Percentiles rank a stretch among this genome's conserved stretches.
These are phyloP conservation scores for Muscidifurax raptorellus DNA, from an alignment of 1,140 invertebrate genomes.

Conservation along the genomic window DNA sequence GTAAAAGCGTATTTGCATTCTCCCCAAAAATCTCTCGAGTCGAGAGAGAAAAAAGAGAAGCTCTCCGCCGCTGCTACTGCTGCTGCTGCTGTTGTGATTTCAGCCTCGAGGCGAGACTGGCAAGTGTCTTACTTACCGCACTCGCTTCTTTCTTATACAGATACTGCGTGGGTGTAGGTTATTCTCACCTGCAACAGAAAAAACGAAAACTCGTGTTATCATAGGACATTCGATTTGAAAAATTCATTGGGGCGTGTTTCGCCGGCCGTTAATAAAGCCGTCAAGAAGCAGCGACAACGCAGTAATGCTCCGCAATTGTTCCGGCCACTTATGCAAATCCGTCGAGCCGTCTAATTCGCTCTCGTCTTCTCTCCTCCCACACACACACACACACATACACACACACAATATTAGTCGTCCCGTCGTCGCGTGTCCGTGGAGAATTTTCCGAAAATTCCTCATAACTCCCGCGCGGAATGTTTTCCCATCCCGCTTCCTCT, in stretches of 20 bases:
- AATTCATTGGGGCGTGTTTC: background rate
- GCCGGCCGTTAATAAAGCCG: conserved; percentile 1
- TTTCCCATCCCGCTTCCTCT: background rate
- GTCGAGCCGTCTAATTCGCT: conserved; percentile 37
- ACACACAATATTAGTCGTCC: background rate
- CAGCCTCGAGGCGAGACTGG: conserved; percentile 38
- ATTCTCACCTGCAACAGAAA: conserved; percentile 25
- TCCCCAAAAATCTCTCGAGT: conserved; percentile 9
- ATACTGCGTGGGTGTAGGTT: background rate
- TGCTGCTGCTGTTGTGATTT: conserved; percentile 32
- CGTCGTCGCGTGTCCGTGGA: background rate
- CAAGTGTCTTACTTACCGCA: conserved; percentile 47
- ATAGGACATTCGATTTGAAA: background rate
- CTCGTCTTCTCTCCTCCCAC: background rate
- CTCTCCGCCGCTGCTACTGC: background rate
- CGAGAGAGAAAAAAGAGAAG: conserved; percentile 34
- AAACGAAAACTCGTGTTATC: background rate
- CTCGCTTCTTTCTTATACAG: background rate
- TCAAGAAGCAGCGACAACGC: conserved; percentile 37
- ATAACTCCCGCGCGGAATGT: conserved; percentile 3
- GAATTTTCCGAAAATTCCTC: conserved; percentile 11
- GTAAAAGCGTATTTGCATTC: conserved; percentile 50
- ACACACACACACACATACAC: background rate
- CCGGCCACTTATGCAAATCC: conserved; percentile 49
- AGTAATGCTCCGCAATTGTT: conserved; percentile 38